These are phyloP conservation scores for Heloderma charlesbogerti DNA, from an alignment of 2,113 vertebrate species.

Conservation along the genomic window DNA sequence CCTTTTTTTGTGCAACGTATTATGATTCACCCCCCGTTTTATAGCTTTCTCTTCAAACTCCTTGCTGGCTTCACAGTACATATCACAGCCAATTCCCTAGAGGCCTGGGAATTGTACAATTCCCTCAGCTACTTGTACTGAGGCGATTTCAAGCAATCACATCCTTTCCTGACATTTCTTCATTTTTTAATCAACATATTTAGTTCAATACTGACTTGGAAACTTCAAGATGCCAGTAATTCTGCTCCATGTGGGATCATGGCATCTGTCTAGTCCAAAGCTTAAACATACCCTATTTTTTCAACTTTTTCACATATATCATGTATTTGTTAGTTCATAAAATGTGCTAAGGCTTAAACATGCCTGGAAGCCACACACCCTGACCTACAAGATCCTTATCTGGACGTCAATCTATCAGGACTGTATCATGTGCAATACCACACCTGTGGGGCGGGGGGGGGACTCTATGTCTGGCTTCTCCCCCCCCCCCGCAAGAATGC, in stretches of 20 bases:
- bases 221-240: neutral
- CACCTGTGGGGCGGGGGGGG: no score
- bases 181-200: conserved; percentile 14
- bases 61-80: neutral
- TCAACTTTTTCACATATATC: neutral
- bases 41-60: neutral
- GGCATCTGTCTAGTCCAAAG: neutral
- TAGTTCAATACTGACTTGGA: neutral
- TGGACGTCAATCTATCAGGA: neutral
- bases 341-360: neutral
- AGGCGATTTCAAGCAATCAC: neutral
- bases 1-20: neutral
- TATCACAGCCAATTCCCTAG: neutral
- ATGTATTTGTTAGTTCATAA: neutral
- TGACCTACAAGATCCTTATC: neutral
- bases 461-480: neutral
- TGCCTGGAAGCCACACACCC: neutral
- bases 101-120: no score
- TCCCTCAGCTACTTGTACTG: neutral
- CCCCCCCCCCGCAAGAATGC: neutral
- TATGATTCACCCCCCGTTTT: neutral
- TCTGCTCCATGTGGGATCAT: neutral
- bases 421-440: neutral
- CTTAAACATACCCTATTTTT: neutral
- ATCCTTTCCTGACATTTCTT: neutral